phyloP scores from a whole-genome alignment of 2,888 invertebrate genomes.

The Lithodes maja region DNA sequence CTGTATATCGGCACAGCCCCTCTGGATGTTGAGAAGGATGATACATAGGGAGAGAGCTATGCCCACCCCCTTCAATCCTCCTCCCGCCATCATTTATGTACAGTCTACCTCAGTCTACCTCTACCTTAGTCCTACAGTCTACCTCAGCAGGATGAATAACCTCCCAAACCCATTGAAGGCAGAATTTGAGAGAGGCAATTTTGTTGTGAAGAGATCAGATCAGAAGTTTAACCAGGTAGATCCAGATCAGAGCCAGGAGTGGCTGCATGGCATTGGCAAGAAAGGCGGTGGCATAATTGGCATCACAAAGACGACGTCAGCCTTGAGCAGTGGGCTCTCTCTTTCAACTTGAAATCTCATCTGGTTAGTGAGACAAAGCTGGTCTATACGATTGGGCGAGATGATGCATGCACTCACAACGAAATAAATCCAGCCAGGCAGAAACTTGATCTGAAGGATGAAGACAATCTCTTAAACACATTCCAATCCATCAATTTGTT shows the following conservation, averaged over 20 bases:
- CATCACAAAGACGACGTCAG: constrained; percentile 9
- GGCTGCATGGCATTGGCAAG: background rate
- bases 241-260: background rate
- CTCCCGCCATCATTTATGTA: too few relatives aligned
- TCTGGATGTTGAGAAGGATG: too few relatives aligned
- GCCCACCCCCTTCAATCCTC: too few relatives aligned
- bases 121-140: too few relatives aligned
- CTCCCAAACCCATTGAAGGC: too few relatives aligned
- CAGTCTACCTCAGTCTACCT: too few relatives aligned
- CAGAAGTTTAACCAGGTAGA: constrained; percentile 1
- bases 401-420: background rate
- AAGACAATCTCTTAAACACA: background rate
- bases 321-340: background rate
- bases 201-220: background rate
- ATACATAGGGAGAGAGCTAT: too few relatives aligned
- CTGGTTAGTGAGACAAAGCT: background rate
- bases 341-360: background rate
- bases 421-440: background rate
- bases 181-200: background rate
- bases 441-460: background rate
- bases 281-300: background rate
- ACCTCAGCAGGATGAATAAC: too few relatives aligned
- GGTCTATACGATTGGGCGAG: background rate
- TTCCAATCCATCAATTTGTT: background rate
- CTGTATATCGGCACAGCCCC: too few relatives aligned